Evolutionary conservation across 2,113 vertebrate genomes (phyloP), one percentile per base, ranked within the genome.

Genomic region (Eubucco bourcierii): DNA sequence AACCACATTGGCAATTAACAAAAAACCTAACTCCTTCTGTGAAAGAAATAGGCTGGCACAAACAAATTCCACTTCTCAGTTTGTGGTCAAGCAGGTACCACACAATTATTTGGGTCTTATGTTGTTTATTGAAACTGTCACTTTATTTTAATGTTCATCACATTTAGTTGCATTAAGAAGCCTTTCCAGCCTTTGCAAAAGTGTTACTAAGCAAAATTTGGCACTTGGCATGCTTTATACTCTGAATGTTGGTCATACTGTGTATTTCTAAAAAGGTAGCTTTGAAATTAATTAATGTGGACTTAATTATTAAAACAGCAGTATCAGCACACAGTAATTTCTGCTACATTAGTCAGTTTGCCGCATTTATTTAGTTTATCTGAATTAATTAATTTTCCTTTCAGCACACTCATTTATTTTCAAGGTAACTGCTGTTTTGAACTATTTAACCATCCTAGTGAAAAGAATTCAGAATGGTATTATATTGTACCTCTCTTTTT

Each of bases 301-400:
- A 91, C 93, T 94, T 96, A 91, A 96, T 95, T 83, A 96, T 95
- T 96, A 94, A 94, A 96, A 86, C 80, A 85, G 89, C 91, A 91
- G 76, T 95, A 87, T 96, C 90, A 94, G 87, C 84, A 92, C 37
- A 18, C 76, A 75, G 87, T 92, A 96, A 92, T 96, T 96, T 96
- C 89, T 95, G 65, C 87, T 91, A 90, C 76, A 92, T 95, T 94
- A 95, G 91, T 96, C 79, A 96, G 82, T 95, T 95, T 10, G 6
- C 61, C 78, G 19, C 90, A 68, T 96, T 96, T 96, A 95, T 92
- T 96, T 94, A 88, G 84, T 96, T 94, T 95, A 96, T 94, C 91
- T 55, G 82, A 90, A 94, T 92, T 94, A 96, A 95, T 96, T 96
- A 90, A 92, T 92, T 86, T 34, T 85, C 33, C 76, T 95, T 94